Percentiles rank a stretch among this genome's conserved stretches.
phyloP scores from a whole-genome alignment of 1,140 invertebrate species.

The Charaxes varanes region DNA sequence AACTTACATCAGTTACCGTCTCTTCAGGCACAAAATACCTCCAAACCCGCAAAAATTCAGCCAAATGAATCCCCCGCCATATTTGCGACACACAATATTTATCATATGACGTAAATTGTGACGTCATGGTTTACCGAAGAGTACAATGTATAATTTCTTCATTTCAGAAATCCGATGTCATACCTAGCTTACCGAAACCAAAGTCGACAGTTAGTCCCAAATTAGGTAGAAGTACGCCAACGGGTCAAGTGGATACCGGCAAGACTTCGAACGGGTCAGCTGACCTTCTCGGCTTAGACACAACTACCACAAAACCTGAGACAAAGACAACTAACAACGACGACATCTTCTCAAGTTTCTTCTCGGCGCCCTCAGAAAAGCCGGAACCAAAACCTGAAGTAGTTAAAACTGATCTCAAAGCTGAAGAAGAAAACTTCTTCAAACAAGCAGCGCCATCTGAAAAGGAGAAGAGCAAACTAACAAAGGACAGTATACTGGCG shows the following conservation, averaged over 20 bases:
- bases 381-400: constrained; percentile 53
- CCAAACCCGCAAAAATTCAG: too few species aligned
- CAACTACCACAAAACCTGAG: constrained; percentile 58
- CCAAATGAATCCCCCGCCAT: too few species aligned
- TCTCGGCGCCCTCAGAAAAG: constrained; percentile 79
- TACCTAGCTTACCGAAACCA: constrained; percentile 67
- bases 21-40: too few species aligned
- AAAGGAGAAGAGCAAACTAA: constrained; percentile 87
- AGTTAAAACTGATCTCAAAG: constrained; percentile 75
- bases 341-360: constrained; percentile 85
- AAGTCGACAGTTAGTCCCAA: constrained; percentile 82
- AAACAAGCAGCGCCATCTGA: constrained; percentile 86
- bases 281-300: constrained; percentile 70
- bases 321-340: constrained; percentile 74
- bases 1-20: too few species aligned
- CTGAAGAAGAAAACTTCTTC: constrained; percentile 93
- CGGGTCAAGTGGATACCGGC: constrained; percentile 43
- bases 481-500: constrained; percentile 95
- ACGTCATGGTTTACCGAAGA: too few species aligned
- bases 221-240: constrained; percentile 75
- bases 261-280: constrained; percentile 60
- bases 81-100: too few species aligned
- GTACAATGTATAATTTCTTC: too few species aligned
- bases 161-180: constrained; percentile 69
- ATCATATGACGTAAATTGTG: too few species aligned